phyloP scores from a whole-genome alignment of 2,113 vertebrate genomes.

The Sceloporus tristichus region DNA sequence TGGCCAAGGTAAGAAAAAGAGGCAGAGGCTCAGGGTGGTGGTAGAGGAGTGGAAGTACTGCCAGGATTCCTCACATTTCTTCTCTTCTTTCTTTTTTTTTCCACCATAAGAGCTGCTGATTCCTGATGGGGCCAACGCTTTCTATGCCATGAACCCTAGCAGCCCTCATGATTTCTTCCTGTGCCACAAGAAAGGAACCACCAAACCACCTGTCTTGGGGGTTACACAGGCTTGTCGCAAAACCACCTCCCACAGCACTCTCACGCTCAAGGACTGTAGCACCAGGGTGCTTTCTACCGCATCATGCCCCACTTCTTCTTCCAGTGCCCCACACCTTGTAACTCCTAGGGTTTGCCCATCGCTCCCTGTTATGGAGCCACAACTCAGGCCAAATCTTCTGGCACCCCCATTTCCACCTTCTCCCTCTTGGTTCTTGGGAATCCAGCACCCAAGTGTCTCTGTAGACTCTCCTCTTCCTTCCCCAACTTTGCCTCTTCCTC shows the following conservation, averaged over 20 bases:
- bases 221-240: not conserved
- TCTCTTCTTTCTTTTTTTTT: conserved; percentile 1
- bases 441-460: not conserved
- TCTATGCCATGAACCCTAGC: conserved; percentile 87
- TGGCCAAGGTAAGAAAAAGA: conserved; percentile 76
- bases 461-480: not conserved
- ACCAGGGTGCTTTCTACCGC: not conserved
- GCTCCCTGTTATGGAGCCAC: not conserved
- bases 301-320: not conserved
- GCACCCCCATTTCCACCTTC: not conserved
- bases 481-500: not conserved
- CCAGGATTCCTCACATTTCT: not conserved
- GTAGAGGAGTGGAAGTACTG: no score
- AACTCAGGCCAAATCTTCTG: not conserved
- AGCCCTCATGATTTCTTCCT: conserved; percentile 84
- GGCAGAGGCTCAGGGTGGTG: not conserved
- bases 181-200: conserved; percentile 58
- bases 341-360: not conserved
- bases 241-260: no score
- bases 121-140: conserved; percentile 88
- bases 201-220: not conserved
- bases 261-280: not conserved
- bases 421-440: not conserved
- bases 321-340: not conserved
- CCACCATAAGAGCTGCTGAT: conserved; percentile 83